These are phyloP conservation scores for Labrus mixtus DNA, from an alignment of 2,113 vertebrate species.

Conservation along the genomic window DNA sequence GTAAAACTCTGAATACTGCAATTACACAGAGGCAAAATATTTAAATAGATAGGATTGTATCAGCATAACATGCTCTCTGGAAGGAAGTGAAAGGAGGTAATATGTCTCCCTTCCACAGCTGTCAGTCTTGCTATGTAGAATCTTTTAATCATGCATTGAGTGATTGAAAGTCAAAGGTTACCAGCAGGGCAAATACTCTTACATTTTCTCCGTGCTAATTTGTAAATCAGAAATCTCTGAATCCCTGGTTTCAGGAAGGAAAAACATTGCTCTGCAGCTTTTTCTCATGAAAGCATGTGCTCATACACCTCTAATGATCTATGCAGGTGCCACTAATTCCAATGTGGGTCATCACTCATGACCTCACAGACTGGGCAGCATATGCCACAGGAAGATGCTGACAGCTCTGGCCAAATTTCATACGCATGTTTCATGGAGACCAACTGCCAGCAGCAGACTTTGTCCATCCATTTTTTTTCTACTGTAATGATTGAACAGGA, in stretches of 20 bases:
- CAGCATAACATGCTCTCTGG: conserved; percentile 3
- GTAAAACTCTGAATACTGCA: background rate
- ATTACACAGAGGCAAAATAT: background rate
- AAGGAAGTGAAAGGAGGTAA: background rate
- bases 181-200: conserved; percentile 1
- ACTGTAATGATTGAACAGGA: background rate
- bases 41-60: background rate
- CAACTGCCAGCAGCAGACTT: background rate
- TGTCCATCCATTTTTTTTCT: background rate
- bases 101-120: background rate
- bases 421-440: background rate
- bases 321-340: conserved; percentile 46
- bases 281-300: conserved; percentile 7
- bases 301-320: conserved; percentile 10
- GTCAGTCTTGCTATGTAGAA: conserved; percentile 8
- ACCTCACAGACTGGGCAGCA: conserved; percentile 35
- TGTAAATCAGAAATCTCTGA: conserved; percentile 1
- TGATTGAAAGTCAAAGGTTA: conserved; percentile 33
- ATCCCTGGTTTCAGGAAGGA: background rate
- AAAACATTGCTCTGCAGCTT: conserved; percentile 2
- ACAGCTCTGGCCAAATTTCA: background rate
- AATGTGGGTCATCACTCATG: conserved; percentile 35
- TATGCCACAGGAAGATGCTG: conserved; percentile 25
- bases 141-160: conserved; percentile 16
- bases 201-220: background rate